Conservation (phyloP, 2,113 vertebrate species). For the Cyanoliseus patagonus region DNA sequence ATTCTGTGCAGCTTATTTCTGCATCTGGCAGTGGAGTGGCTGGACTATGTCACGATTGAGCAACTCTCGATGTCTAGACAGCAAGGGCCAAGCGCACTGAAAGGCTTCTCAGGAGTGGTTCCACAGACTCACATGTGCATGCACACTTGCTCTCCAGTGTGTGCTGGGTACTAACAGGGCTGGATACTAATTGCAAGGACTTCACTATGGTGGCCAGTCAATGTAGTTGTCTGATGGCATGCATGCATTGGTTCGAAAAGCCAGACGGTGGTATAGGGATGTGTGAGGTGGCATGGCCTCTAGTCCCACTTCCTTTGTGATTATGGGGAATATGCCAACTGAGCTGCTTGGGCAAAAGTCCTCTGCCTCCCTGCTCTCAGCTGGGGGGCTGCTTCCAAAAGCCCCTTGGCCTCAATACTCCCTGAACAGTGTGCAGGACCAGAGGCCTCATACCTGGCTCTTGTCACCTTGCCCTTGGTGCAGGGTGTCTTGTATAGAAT, state of each 20-base stretch:
- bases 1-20: neutral
- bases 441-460: neutral
- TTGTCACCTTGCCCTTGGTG: neutral
- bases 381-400: neutral
- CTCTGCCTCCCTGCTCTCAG: neutral
- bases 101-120: no score
- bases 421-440: neutral
- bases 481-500: neutral
- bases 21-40: neutral
- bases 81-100: accelerated
- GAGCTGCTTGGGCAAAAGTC: neutral
- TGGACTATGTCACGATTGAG: no score
- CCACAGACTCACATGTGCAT: no score
- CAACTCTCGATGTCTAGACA: no score
- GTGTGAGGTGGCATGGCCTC: neutral
- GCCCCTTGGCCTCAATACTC: neutral
- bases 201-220: neutral
- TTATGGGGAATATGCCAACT: neutral
- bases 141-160: neutral
- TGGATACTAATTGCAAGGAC: neutral
- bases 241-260: neutral
- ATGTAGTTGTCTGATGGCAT: neutral
- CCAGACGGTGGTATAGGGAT: neutral
- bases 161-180: no score
- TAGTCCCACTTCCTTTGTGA: neutral